Evolutionary conservation across 35 echinoderm and acorn worm species (phyloP), one percentile per base, ranked within the genome.

Genomic region (Hemicentrotus pulcherrimus): DNA sequence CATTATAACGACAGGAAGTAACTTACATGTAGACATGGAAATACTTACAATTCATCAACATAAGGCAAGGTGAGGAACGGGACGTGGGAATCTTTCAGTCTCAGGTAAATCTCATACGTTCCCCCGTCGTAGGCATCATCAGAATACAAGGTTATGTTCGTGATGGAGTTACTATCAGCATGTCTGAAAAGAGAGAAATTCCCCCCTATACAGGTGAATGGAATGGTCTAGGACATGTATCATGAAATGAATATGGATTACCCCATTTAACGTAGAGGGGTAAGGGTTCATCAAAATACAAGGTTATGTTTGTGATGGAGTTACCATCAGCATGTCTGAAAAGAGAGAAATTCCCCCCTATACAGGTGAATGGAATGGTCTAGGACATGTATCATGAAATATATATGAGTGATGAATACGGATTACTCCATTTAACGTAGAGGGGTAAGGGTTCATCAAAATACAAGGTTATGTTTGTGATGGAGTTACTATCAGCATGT

Each of bases 381-480:
- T 78, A n/a, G 9, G 11, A 55, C 50, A 55, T 41, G 35, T 15
- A 55, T 55, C 35, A 13, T 55, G 50, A 55, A 55, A 41, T 41
- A 41, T 41, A 41, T 3, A 41, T 41, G 35, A 41, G 3, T 41
- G 35, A 55, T 55, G 50, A 2, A 55, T 14, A 55, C 9, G 10
- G 15, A 55, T 55, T 41, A 41, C 3, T 41, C 35, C 35, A 41
- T 41, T 41, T 41, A 41, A 41, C 35, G 35, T 3, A 41, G 35
- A 41, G 35, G 35, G 35, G 35, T 41, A 41, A 41, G 35, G 35
- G 35, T 1, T 96, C 95, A 15, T 32, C 35, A 7, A 95, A 93
- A 86, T 95, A 99, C 46, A 94, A 87, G 41, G 98, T 97, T 11
- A 99, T 95, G 94, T 99, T 99, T 61, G 13, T 97, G 86, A 99